Evolutionary conservation across 2,888 invertebrate species (phyloP), one percentile per base, ranked within the genome.

Genomic region (Euclidia mi): DNA sequence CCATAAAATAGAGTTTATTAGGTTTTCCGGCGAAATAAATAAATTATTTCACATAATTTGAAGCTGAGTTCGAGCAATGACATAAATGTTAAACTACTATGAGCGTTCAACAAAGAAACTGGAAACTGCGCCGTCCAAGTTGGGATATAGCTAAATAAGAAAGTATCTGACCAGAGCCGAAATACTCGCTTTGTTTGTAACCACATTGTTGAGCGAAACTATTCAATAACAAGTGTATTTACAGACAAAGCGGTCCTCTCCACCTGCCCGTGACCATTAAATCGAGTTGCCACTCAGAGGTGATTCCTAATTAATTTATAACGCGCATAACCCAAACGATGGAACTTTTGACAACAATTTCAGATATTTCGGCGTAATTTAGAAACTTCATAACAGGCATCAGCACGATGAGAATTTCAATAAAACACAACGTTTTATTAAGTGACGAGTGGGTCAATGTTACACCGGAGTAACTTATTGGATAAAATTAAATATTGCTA

Each of bases 221-320:
- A 87, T 87, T 85, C 66, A 64, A 64, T 71, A 85, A 84, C 83
- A 84, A 78, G 74, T 67, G 76, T 79, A 78, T 80, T 78, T 79
- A 70, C 53, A 51, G 53, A 51, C 68, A 65, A 65, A 65, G 69
- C 57, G 53, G 59, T 52, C 60, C 73, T 77, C 68, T 18, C 56
- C 53, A 55, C 60, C 73, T 77, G 69, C 20, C 56, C 53, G 53
- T 55, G 69, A 17, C 56, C 53, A 56, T 55, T 55, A 67, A 43
- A 45, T 55, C 55, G 43, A 65, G 68, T 71, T 64, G 48, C 61
- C 62, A 61, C 57, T 63, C 61, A 58, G 58, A 57, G 74, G 73
- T 81, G 81, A 82, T 78, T 79, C 71, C 76, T 84, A 85, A 89
- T 88, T 86, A 86, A 87, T 87, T 86, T 85, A 87, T 81, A 82